Evolutionary conservation across 1,140 invertebrate genomes (phyloP).

Genomic region (Delia radicum): DNA sequence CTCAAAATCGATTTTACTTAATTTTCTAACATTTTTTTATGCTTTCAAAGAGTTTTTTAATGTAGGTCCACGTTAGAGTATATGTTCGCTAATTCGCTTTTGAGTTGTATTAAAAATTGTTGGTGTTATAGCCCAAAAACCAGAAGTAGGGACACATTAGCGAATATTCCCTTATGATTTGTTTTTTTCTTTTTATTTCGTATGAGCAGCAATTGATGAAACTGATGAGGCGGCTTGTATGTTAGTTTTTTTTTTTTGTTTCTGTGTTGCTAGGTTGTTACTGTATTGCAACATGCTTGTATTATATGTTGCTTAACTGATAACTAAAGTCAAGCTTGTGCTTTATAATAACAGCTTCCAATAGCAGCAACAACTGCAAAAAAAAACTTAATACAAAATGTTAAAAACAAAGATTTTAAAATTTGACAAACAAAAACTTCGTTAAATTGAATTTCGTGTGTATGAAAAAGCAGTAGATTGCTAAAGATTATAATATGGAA

Average conservation of each 20-base stretch:
- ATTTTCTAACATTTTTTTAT: too few species aligned
- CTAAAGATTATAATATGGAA: neutral
- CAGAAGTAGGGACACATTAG: too few species aligned
- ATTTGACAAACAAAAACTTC: neutral
- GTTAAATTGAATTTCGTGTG: conserved; percentile 4
- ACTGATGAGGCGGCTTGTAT: conserved; percentile 19
- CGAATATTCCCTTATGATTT: too few species aligned
- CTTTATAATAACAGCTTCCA: neutral
- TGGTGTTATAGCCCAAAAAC: too few species aligned
- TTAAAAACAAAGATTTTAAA: neutral
- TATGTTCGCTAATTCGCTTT: too few species aligned
- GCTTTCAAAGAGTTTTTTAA: too few species aligned
- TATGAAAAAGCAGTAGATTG: conserved; percentile 14
- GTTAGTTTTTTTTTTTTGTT: neutral
- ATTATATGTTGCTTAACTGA: neutral
- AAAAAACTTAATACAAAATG: neutral
- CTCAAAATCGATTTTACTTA: too few species aligned
- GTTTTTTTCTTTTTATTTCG: neutral
- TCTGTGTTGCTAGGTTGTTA: neutral
- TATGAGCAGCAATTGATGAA: conserved; percentile 30
- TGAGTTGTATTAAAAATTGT: too few species aligned
- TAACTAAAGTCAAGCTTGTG: neutral
- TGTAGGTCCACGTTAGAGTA: too few species aligned
- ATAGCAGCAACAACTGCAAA: neutral
- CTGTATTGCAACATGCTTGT: neutral